A percentile compares a stretch with the other conserved stretches of the same genome.
These are phyloP conservation scores for Diplolepis rosae DNA, from an alignment of 2,888 invertebrate species.

Conservation along the genomic window DNA sequence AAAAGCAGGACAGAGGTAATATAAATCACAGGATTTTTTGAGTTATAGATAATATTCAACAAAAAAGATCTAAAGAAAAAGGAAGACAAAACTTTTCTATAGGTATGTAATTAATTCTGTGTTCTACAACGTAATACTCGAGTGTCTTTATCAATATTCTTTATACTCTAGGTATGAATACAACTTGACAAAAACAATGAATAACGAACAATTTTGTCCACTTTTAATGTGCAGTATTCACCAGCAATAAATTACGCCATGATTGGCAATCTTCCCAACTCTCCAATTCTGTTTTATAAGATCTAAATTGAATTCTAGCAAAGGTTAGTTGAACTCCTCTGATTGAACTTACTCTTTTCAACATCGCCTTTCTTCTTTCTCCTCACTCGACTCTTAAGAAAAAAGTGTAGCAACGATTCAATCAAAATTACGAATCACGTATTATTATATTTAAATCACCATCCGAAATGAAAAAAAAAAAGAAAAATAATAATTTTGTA, in stretches of 20 bases:
- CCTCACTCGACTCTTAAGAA: constrained; percentile 58
- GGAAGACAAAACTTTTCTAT: too few relatives aligned
- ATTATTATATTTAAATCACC: neutral
- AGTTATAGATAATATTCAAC: too few relatives aligned
- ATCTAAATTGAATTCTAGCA: constrained; percentile 39
- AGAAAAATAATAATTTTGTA: neutral
- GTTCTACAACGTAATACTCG: too few relatives aligned
- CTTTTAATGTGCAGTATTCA: neutral
- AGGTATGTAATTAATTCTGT: too few relatives aligned
- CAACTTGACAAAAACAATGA: neutral
- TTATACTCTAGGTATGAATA: too few relatives aligned
- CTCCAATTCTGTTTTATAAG: neutral
- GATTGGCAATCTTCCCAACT: neutral
- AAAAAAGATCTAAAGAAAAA: too few relatives aligned
- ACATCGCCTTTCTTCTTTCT: constrained; percentile 52
- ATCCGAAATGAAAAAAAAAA: neutral
- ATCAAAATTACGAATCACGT: neutral
- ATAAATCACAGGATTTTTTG: too few relatives aligned
- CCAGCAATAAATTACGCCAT: neutral
- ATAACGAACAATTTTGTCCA: neutral
- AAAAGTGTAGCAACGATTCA: constrained; percentile 35
- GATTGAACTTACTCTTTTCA: constrained; percentile 60
- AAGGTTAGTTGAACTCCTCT: constrained; percentile 37
- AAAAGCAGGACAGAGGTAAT: too few relatives aligned
- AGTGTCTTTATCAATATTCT: too few relatives aligned